Evolutionary conservation across 2,113 vertebrate species (phyloP), one percentile per base, ranked within the genome.

Genomic region (Haemorhous mexicanus): DNA sequence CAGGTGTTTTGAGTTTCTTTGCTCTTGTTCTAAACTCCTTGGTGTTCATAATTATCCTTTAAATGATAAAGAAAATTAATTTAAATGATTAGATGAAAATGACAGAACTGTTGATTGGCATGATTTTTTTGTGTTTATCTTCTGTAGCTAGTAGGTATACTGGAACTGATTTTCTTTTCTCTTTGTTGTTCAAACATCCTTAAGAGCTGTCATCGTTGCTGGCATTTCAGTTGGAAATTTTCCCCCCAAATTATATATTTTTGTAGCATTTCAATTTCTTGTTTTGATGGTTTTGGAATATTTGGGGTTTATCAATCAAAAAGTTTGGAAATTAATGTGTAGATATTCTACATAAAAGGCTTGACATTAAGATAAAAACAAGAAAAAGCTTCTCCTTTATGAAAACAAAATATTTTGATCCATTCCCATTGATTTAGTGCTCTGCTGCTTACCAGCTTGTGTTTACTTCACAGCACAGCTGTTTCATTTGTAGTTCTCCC

Each of bases 351-450:
- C 24, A 44, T 77, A 32, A 84, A 89, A 87, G 35, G 16, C 41
- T 44, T 58, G 16, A 74, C 28, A 43, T 3, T 9, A 49, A 18
- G 22, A 66, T 86, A 66, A 84, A 86, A 86, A 32, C 9, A 75
- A 66, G 26, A 78, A n/a, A 81, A 87, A 91, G 2, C 32, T 84
- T 63, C 35, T 70, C 5, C 75, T 84, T 70, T 39, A 50, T 58
- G 39, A 47, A 91, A 91, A 50, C 21, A 91, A 89, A 93, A 82
- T 85, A 82, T 93, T 95, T 93, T 87, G 69, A 91, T 89, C 74
- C 2, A 7, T 26, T 12, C 22, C 64, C 32, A 28, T 80, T 84
- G 59, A 66, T 84, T 80, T 24, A n/a, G 27, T 78, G 59, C n/a
- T 75, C 52, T 87, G 19, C 58, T 85, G 27, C 53, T 96, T 12